Evolutionary conservation across 2,888 invertebrate species (phyloP).

Genomic region (Liopterus haemorrhoidalis): DNA sequence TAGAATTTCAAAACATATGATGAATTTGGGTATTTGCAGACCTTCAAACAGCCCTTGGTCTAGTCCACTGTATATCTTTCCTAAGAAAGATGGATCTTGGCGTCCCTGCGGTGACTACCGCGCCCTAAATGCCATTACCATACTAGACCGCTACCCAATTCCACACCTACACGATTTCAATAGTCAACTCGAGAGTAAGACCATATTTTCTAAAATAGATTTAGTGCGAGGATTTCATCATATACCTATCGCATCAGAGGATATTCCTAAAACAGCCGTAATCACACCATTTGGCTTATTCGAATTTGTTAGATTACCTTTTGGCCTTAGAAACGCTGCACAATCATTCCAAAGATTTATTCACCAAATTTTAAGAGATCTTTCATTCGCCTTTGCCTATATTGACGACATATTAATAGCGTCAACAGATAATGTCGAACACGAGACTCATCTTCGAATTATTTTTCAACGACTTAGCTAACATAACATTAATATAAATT

Average conservation of each 20-base stretch:
- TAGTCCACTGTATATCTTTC: no score
- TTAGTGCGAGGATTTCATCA: conserved; percentile 5
- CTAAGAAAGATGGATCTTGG: no score
- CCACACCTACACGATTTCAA: no score
- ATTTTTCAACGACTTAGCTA: conserved; percentile 27
- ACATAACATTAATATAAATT: conserved; percentile 27
- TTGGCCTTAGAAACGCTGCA: conserved; percentile 7
- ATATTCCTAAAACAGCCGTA: no score
- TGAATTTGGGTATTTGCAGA: no score
- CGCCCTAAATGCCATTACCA: no score
- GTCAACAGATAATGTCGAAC: conserved; percentile 26
- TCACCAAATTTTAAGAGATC: neutral
- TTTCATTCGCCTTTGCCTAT: conserved; percentile 25
- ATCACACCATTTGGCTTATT: no score
- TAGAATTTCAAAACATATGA: no score
- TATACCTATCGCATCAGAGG: conserved; percentile 2
- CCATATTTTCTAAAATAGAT: conserved; percentile 4
- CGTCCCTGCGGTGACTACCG: no score
- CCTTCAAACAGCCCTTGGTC: no score
- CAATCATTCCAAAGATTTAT: conserved; percentile 12
- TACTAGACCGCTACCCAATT: no score
- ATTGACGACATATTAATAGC: conserved; percentile 33
- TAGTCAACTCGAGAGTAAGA: no score
- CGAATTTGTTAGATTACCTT: conserved; percentile 7
- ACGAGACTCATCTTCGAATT: conserved; percentile 20